phyloP scores from a whole-genome alignment of 2,797 vertebrate genomes.

The Chrysocyon brachyurus region DNA sequence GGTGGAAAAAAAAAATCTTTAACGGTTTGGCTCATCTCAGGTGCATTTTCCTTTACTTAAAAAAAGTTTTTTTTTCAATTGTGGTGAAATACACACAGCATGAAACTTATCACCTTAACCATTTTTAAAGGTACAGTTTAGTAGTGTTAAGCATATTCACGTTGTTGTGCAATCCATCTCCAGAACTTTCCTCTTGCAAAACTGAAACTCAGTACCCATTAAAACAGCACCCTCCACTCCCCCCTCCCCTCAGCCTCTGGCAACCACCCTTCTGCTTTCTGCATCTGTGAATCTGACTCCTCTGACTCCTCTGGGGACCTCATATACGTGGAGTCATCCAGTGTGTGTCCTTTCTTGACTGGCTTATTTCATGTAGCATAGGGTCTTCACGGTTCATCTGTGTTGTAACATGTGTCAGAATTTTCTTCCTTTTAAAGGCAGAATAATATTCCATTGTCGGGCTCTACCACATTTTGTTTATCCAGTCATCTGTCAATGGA shows the following conservation, averaged over 20 bases:
- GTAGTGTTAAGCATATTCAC: background rate
- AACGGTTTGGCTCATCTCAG: conserved; percentile 52
- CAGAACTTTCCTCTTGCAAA: conserved; percentile 35
- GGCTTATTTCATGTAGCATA: conserved; percentile 35
- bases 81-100: conserved; percentile 8
- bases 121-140: conserved; percentile 15
- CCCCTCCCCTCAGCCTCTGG: background rate
- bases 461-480: background rate
- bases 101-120: background rate
- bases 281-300: background rate
- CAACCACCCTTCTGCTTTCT: conserved; percentile 12
- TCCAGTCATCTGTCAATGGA: background rate
- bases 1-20: background rate
- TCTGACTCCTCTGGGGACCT: background rate
- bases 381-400: background rate
- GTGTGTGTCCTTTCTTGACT: conserved; percentile 11
- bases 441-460: background rate
- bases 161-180: background rate
- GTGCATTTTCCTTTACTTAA: conserved; percentile 27
- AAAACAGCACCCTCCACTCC: background rate
- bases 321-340: background rate
- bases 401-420: background rate
- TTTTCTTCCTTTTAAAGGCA: conserved; percentile 30
- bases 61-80: background rate
- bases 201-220: conserved; percentile 28